A percentile compares a stretch with the other conserved stretches of the same genome.
phyloP scores from a whole-genome alignment of 2,113 vertebrate species.

The Willisornis vidua region DNA sequence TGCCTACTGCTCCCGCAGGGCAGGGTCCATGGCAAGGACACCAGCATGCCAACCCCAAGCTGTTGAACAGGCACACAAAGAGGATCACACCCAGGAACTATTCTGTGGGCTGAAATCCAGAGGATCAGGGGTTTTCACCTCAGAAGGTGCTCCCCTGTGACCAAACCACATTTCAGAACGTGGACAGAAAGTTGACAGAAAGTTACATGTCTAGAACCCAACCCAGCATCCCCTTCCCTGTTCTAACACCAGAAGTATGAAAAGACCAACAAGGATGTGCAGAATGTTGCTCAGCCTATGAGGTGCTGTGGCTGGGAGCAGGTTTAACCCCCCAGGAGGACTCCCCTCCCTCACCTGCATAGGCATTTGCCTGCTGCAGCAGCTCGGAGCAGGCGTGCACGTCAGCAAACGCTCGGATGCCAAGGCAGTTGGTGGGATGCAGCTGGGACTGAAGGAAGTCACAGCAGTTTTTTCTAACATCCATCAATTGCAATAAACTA shows the following conservation, averaged over 20 bases:
- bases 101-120: not conserved
- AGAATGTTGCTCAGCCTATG: fast-evolving
- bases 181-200: not conserved
- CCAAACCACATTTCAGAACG: not conserved
- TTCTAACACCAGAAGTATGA: not conserved
- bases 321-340: not conserved
- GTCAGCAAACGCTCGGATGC: conserved; percentile 93
- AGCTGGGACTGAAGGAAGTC: conserved; percentile 95
- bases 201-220: not conserved
- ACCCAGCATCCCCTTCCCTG: not conserved
- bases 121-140: not conserved
- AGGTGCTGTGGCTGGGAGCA: not conserved
- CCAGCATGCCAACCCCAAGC: fast-evolving
- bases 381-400: conserved; percentile 92
- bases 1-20: not conserved
- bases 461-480: conserved; percentile 93
- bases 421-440: conserved; percentile 94
- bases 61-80: not conserved
- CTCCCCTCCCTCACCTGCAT: conserved; percentile 81
- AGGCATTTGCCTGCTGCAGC: conserved; percentile 89
- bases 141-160: fast-evolving
- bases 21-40: fast-evolving
- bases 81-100: not conserved
- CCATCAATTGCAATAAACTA: conserved; percentile 92
- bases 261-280: not conserved